Evolutionary conservation across 2,113 vertebrate species (phyloP).

Genomic region (Dasypus novemcinctus): DNA sequence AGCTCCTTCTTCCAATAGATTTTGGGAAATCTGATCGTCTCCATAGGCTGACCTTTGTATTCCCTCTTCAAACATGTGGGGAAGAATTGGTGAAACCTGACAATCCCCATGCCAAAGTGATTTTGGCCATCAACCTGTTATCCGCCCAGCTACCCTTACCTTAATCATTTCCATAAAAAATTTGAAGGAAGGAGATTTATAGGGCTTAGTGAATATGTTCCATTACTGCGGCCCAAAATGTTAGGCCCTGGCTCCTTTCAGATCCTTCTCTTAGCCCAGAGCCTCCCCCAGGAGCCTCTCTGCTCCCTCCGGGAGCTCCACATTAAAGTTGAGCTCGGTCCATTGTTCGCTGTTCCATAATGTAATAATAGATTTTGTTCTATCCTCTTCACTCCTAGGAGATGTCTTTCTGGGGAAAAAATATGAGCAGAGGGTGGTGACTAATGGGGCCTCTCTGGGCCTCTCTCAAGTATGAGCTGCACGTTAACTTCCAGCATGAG

Average conservation of each 20-base stretch:
- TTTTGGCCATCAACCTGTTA: constrained; percentile 54
- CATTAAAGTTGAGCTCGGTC: background rate
- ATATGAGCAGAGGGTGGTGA: constrained; percentile 58
- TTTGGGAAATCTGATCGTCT: constrained; percentile 46
- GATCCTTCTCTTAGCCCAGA: constrained; percentile 45
- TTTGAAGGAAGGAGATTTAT: constrained; percentile 39
- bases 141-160: background rate
- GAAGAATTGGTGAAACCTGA: constrained; percentile 23
- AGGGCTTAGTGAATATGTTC: constrained; percentile 44
- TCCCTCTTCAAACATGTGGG: constrained; percentile 50
- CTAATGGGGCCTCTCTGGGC: background rate
- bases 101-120: constrained; percentile 10
- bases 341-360: background rate
- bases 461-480: constrained; percentile 39
- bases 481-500: background rate
- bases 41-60: background rate
- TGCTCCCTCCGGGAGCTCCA: constrained; percentile 35
- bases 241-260: background rate
- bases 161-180: constrained; percentile 34
- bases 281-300: background rate
- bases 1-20: constrained; percentile 39
- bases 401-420: constrained; percentile 56
- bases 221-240: background rate
- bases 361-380: constrained; percentile 26
- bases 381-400: constrained; percentile 17